Evolutionary conservation across 64 coral and sea anemone species (phyloP).

Genomic region (Stichodactyla mertensii): DNA sequence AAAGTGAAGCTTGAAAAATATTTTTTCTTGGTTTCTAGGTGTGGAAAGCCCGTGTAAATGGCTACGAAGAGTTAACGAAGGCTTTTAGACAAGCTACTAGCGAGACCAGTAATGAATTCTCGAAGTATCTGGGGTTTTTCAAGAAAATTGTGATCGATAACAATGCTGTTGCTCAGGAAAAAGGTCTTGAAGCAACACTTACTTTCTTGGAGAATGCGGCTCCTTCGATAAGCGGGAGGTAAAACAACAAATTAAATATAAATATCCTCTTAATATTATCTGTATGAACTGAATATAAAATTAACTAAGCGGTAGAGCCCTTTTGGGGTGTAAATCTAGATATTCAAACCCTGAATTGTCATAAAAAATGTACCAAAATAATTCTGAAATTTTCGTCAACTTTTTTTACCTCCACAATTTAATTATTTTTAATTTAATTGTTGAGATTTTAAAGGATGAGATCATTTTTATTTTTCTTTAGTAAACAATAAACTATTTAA

Average conservation of each 20-base stretch:
- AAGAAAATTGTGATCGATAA: slow-evolving; percentile 97
- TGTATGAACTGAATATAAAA: neutral
- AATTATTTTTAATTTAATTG: neutral
- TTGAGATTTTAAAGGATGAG: neutral
- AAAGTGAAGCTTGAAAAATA: neutral
- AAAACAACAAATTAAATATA: neutral
- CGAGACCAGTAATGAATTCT: slow-evolving; percentile 85
- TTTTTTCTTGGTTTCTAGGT: slow-evolving; percentile 48
- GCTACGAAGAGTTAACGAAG: slow-evolving; percentile 86
- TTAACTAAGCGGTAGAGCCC: neutral
- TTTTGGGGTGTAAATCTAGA: neutral
- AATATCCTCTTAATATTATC: neutral
- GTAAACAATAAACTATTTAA: too few species aligned
- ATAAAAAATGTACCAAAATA: neutral
- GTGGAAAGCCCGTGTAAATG: slow-evolving; percentile 96
- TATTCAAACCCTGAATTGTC: neutral
- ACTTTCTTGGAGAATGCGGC: slow-evolving; percentile 80
- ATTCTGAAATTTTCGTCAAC: neutral
- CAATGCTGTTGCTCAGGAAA: slow-evolving; percentile 97
- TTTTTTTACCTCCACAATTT: neutral
- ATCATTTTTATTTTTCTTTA: neutral
- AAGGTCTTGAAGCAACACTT: slow-evolving; percentile 80
- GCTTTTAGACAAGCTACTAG: slow-evolving; percentile 61
- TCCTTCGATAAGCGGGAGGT: slow-evolving; percentile 88
- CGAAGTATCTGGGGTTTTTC: slow-evolving; percentile 75